A percentile compares a stretch with the other conserved stretches of the same genome.
Evolutionary conservation across 2,888 invertebrate species (phyloP).

Genomic region (Plutella xylostella): DNA sequence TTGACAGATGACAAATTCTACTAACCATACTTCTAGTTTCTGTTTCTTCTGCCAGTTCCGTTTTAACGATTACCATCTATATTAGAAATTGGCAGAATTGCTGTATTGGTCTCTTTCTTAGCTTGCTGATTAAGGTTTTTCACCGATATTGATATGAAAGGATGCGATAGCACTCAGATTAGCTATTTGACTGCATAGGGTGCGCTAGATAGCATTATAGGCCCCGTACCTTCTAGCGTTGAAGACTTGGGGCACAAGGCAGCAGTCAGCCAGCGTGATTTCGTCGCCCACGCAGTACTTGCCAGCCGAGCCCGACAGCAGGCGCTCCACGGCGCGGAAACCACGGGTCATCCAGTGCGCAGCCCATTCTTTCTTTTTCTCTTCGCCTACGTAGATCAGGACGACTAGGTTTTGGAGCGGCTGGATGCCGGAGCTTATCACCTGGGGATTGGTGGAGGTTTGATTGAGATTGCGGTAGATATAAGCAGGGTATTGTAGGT

Average conservation of each 20-base stretch:
- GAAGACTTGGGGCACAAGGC: conserved; percentile 94
- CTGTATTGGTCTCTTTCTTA: too few species aligned
- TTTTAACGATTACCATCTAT: too few species aligned
- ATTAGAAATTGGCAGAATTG: too few species aligned
- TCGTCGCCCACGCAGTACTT: conserved; percentile 95
- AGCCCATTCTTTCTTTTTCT: conserved; percentile 93
- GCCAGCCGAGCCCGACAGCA: conserved; percentile 85
- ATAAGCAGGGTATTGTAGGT: neutral
- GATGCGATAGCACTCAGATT: too few species aligned
- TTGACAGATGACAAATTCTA: too few species aligned
- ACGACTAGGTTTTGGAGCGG: conserved; percentile 95
- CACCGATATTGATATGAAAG: too few species aligned
- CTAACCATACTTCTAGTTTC: too few species aligned
- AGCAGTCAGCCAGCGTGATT: conserved; percentile 94
- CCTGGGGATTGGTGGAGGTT: conserved; percentile 29
- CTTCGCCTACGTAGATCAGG: conserved; percentile 87
- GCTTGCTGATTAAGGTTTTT: too few species aligned
- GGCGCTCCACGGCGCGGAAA: conserved; percentile 89
- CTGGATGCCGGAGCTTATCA: conserved; percentile 94
- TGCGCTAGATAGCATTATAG: too few species aligned
- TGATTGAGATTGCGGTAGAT: neutral
- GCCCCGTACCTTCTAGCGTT: conserved; percentile 88
- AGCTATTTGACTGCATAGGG: too few species aligned
- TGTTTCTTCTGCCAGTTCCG: too few species aligned
- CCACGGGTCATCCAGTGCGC: conserved; percentile 93